Percentiles rank a stretch among this genome's conserved stretches.
phyloP scores from a whole-genome alignment of 2,888 invertebrate species.

The Bhutanitis thaidina region DNA sequence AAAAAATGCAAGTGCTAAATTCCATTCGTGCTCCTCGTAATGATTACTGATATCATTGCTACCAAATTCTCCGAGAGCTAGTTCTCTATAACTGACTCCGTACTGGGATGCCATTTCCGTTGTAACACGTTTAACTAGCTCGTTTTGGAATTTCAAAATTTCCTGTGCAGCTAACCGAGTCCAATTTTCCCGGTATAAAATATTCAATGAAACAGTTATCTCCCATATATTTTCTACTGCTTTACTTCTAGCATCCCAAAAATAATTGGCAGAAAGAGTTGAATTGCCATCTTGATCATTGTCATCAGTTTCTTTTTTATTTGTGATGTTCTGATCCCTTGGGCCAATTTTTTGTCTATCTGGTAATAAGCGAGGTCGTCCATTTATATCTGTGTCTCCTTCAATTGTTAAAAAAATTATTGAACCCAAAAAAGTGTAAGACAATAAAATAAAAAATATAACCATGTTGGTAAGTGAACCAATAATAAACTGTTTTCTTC shows the following conservation, averaged over 20 bases:
- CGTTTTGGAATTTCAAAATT: conserved; percentile 90
- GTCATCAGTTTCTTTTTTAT: conserved; percentile 61
- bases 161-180: conserved; percentile 89
- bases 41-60: conserved; percentile 59
- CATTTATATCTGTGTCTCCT: conserved; percentile 81
- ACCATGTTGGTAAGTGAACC: conserved; percentile 90
- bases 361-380: conserved; percentile 68
- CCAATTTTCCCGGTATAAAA: conserved; percentile 94
- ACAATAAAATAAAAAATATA: conserved; percentile 89
- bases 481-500: conserved; percentile 82
- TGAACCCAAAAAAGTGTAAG: conserved; percentile 88
- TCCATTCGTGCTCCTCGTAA: conserved; percentile 88
- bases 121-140: conserved; percentile 87
- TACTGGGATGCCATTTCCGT: conserved; percentile 86
- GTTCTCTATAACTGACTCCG: conserved; percentile 74
- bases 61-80: conserved; percentile 72
- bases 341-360: conserved; percentile 71
- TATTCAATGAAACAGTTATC: conserved; percentile 92
- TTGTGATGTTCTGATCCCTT: conserved; percentile 69
- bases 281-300: conserved; percentile 58
- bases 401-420: conserved; percentile 93
- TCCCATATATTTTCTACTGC: conserved; percentile 96
- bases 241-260: conserved; percentile 71
- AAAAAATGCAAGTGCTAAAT: conserved; percentile 93
- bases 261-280: conserved; percentile 68